A percentile compares a stretch with the other conserved stretches of the same genome.
Evolutionary conservation across 1,140 invertebrate genomes (phyloP).

Genomic region (Bombus balteatus): DNA sequence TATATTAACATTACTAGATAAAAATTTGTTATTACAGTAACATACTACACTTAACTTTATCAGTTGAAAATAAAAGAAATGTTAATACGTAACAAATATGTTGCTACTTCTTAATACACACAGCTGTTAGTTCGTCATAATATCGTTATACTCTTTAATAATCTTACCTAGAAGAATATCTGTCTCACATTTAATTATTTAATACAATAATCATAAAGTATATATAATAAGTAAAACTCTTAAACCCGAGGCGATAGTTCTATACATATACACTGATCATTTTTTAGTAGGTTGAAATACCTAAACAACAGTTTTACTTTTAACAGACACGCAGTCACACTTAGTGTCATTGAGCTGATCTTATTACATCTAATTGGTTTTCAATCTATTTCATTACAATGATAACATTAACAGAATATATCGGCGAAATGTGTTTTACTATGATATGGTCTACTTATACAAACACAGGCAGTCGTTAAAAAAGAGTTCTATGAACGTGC

Average conservation of each 20-base stretch:
- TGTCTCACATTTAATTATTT: conserved; percentile 67
- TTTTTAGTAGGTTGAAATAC: conserved; percentile 68
- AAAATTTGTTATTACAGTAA: neutral
- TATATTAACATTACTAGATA: too few species aligned
- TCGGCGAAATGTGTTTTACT: conserved; percentile 21
- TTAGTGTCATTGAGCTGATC: conserved; percentile 80
- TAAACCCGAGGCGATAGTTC: conserved; percentile 68
- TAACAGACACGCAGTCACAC: conserved; percentile 72
- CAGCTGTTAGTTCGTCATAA: conserved; percentile 36
- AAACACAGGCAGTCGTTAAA: conserved; percentile 39
- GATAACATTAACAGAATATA: conserved; percentile 48
- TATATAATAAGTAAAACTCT: conserved; percentile 67
- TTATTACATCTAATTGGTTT: conserved; percentile 70
- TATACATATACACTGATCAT: conserved; percentile 72
- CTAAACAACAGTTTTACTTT: conserved; percentile 68
- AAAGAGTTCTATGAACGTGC: conserved; percentile 40
- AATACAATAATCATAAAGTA: conserved; percentile 68
- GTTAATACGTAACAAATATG: neutral
- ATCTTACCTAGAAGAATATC: conserved; percentile 63
- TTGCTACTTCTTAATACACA: conserved; percentile 62
- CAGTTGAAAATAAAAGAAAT: neutral
- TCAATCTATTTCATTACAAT: conserved; percentile 39
- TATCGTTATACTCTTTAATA: conserved; percentile 60
- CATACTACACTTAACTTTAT: neutral
- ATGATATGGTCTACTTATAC: conserved; percentile 47